Conservation (phyloP, 2,113 vertebrate species). For the Corythoichthys intestinalis region DNA sequence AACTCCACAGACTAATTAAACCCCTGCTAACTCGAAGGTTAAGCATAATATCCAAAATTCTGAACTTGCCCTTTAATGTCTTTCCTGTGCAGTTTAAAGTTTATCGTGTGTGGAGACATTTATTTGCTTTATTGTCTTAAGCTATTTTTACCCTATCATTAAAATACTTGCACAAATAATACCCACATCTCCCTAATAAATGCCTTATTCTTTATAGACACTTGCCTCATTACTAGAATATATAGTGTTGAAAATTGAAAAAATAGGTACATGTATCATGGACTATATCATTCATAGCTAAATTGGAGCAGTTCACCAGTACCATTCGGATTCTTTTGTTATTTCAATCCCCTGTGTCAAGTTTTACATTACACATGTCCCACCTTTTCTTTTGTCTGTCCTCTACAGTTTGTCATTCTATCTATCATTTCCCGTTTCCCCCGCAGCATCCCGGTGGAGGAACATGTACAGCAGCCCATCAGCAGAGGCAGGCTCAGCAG, state of each 20-base stretch:
- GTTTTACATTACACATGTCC: background rate
- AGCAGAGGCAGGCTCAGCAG: conserved; percentile 75
- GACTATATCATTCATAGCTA: background rate
- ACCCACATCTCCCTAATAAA: too few relatives aligned
- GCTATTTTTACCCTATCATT: too few relatives aligned
- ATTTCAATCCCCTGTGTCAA: background rate
- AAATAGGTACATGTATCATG: background rate
- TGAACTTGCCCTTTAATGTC: too few relatives aligned
- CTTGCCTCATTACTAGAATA: background rate
- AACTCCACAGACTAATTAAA: too few relatives aligned
- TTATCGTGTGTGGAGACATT: too few relatives aligned
- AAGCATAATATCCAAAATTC: too few relatives aligned
- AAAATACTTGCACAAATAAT: too few relatives aligned
- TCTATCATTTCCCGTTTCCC: conserved; percentile 26
- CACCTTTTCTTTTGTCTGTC: background rate
- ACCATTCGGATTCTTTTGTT: conserved; percentile 6
- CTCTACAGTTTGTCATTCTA: background rate
- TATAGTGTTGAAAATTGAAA: background rate
- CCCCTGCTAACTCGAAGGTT: too few relatives aligned
- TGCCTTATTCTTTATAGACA: background rate
- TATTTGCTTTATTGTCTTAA: too few relatives aligned
- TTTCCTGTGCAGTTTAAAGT: too few relatives aligned
- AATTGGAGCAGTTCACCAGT: background rate
- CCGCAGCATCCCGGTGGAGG: conserved; percentile 85
- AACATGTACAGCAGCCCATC: conserved; percentile 88